These are phyloP conservation scores for Carcinoscorpius rotundicauda DNA, from an alignment of 1,140 invertebrate species.

Conservation along the genomic window DNA sequence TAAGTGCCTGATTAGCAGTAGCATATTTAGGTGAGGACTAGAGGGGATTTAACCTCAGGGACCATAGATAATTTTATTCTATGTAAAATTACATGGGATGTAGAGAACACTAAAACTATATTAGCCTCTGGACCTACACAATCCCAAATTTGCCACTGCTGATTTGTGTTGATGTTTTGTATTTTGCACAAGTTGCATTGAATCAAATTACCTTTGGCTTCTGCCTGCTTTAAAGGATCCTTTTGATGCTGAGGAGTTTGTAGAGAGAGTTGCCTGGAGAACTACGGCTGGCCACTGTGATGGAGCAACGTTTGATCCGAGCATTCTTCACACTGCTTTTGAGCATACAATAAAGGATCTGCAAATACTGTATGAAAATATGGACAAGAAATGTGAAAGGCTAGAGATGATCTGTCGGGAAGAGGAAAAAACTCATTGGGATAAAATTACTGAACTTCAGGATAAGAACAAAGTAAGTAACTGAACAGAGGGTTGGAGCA, in stretches of 20 bases:
- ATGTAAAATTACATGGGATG: too few species aligned
- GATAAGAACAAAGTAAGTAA: slow-evolving; percentile 65
- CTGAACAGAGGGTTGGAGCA: too few species aligned
- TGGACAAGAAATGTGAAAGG: slow-evolving; percentile 67
- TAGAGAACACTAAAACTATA: too few species aligned
- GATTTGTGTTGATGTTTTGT: too few species aligned
- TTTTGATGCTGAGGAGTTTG: slow-evolving; percentile 94
- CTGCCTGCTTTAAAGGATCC: slow-evolving; percentile 51
- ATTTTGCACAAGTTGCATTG: too few species aligned
- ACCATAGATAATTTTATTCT: too few species aligned
- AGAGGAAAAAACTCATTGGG: slow-evolving; percentile 70
- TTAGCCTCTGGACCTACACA: too few species aligned
- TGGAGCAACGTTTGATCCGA: slow-evolving; percentile 43
- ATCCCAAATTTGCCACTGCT: too few species aligned
- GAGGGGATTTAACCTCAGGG: too few species aligned
- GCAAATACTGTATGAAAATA: slow-evolving; percentile 21
- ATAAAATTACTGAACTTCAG: slow-evolving; percentile 66
- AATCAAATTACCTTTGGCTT: neutral
- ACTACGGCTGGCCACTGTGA: slow-evolving; percentile 66
- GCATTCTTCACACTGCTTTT: slow-evolving; percentile 70
- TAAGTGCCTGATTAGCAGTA: too few species aligned
- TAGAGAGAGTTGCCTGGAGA: slow-evolving; percentile 88
- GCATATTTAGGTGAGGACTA: too few species aligned
- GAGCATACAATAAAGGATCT: slow-evolving; percentile 64
- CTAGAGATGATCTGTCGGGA: slow-evolving; percentile 69